Percentiles rank a stretch among this genome's conserved stretches.
Evolutionary conservation across 2,888 invertebrate species (phyloP).

Genomic region (Apomyelois bistriatella): DNA sequence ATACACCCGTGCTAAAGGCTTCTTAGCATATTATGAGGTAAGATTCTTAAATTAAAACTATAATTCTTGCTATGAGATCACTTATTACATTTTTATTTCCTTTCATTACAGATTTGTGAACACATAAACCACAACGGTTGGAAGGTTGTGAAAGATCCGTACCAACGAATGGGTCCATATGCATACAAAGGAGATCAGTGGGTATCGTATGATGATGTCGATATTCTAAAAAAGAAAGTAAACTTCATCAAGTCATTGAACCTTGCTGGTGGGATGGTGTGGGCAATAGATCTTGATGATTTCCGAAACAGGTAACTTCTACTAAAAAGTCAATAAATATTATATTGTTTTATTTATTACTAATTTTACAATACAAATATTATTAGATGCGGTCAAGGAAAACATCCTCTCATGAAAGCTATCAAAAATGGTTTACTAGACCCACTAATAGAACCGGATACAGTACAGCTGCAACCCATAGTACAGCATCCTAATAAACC

Average conservation of each 20-base stretch:
- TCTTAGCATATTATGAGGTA: conserved; percentile 93
- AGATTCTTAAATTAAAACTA: neutral
- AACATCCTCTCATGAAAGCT: conserved; percentile 88
- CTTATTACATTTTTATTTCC: no score
- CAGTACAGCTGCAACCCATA: conserved; percentile 36
- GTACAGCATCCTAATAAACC: conserved; percentile 46
- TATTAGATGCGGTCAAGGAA: conserved; percentile 86
- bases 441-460: conserved; percentile 39
- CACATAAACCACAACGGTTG: conserved; percentile 87
- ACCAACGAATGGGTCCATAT: conserved; percentile 91
- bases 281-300: conserved; percentile 94
- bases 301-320: conserved; percentile 82
- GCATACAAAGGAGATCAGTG: conserved; percentile 93
- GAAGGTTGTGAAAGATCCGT: conserved; percentile 88
- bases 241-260: conserved; percentile 87
- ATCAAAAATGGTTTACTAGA: conserved; percentile 86
- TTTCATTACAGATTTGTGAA: conserved; percentile 85
- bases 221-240: conserved; percentile 89
- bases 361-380: neutral
- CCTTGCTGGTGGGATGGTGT: conserved; percentile 93
- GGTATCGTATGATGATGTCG: conserved; percentile 93
- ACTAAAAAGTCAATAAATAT: neutral
- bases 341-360: neutral
- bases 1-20: conserved; percentile 91
- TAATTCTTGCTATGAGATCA: no score